Conservation (phyloP, 2,797 vertebrate species). For the Myotis myotis region DNA sequence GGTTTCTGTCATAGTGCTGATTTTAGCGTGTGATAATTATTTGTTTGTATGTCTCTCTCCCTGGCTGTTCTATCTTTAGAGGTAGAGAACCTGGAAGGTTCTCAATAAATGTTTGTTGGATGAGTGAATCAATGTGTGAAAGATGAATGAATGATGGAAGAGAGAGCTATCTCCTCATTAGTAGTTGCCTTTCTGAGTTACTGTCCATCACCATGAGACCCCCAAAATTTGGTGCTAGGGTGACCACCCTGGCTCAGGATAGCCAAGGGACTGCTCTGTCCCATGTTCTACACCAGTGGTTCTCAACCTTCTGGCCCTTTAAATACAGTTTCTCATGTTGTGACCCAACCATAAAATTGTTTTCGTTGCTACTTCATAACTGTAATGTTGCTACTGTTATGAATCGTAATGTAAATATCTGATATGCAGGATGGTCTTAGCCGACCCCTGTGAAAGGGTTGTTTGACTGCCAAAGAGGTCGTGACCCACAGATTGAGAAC, state of each 20-base stretch:
- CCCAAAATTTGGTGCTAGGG: background rate
- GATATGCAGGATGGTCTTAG: too few relatives aligned
- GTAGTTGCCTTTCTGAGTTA: slow-evolving; percentile 1
- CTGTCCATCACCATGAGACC: background rate
- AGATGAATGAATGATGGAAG: background rate
- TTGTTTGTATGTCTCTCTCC: background rate
- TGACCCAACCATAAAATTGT: too few relatives aligned
- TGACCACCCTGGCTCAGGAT: background rate
- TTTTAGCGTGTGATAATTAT: background rate
- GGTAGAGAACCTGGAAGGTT: background rate
- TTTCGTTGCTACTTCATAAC: too few relatives aligned
- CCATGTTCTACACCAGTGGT: background rate
- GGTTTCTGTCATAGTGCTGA: background rate
- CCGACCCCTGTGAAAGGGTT: too few relatives aligned
- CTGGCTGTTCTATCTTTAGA: background rate
- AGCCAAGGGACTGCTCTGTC: background rate
- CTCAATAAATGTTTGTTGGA: background rate
- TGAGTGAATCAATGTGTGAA: background rate
- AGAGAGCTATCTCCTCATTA: background rate
- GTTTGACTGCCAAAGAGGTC: too few relatives aligned
- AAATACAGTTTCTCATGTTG: too few relatives aligned
- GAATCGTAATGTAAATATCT: too few relatives aligned
- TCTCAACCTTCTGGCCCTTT: too few relatives aligned
- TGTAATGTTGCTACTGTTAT: too few relatives aligned
- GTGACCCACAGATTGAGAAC: too few relatives aligned